phyloP scores from a whole-genome alignment of 2,113 vertebrate genomes.

The Falco punctatus region DNA sequence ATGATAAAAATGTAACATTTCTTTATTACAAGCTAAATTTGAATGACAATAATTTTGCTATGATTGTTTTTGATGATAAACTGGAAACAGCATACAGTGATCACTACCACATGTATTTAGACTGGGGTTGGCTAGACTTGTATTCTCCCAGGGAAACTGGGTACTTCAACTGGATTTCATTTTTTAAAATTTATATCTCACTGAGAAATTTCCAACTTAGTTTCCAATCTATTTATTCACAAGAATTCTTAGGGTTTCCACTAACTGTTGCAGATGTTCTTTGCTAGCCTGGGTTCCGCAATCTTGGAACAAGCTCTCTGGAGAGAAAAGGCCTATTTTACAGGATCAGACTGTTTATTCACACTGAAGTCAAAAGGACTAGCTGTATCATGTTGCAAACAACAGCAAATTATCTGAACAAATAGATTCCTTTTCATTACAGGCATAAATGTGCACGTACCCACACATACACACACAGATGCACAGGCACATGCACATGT shows the following conservation, averaged over 20 bases:
- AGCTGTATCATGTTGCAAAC: constrained; percentile 33
- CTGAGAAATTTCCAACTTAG: constrained; percentile 70
- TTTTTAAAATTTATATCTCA: constrained; percentile 68
- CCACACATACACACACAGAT: not conserved
- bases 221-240: constrained; percentile 68
- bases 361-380: constrained; percentile 41
- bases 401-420: constrained; percentile 50
- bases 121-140: constrained; percentile 64
- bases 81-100: constrained; percentile 63
- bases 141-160: constrained; percentile 66
- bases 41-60: constrained; percentile 48
- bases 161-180: constrained; percentile 70
- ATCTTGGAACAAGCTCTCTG: constrained; percentile 30
- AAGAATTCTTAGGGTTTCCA: constrained; percentile 60
- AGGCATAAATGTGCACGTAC: not conserved
- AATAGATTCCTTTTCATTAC: constrained; percentile 42
- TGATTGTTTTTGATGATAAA: constrained; percentile 61
- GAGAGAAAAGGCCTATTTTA: constrained; percentile 58
- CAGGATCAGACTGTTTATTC: constrained; percentile 41
- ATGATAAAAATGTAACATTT: constrained; percentile 1
- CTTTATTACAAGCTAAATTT: constrained; percentile 46
- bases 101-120: constrained; percentile 72
- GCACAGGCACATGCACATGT: not conserved
- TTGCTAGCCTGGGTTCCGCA: constrained; percentile 15
- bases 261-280: constrained; percentile 67